phyloP scores from a whole-genome alignment of 37 sponge, comb jelly and placozoan species.

The Amphimedon queenslandica region DNA sequence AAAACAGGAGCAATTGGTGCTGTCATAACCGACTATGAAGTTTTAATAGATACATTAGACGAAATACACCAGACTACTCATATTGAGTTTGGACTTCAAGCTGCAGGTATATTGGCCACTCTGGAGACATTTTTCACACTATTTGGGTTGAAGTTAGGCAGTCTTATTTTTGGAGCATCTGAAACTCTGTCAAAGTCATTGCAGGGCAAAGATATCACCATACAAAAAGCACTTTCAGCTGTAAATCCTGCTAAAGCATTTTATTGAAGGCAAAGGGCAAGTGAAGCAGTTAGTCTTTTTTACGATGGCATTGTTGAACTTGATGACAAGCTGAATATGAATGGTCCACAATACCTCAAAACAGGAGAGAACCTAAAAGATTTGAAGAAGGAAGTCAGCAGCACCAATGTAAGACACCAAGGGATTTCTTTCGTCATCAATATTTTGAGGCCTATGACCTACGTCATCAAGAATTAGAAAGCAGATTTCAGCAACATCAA shows the following conservation, averaged over 20 bases:
- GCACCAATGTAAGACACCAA: slow-evolving; percentile 23
- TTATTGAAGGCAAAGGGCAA: slow-evolving; percentile 29
- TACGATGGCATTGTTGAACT: slow-evolving; percentile 26
- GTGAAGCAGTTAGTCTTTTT: slow-evolving; percentile 18
- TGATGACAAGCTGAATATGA: slow-evolving; percentile 21
- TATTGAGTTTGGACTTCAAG: slow-evolving; percentile 67
- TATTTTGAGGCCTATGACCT: slow-evolving; percentile 46
- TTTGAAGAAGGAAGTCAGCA: slow-evolving; percentile 40
- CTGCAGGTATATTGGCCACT: slow-evolving; percentile 37
- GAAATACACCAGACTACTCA: slow-evolving; percentile 51
- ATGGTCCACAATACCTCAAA: slow-evolving; percentile 37
- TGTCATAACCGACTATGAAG: slow-evolving; percentile 26
- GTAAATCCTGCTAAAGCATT: slow-evolving; percentile 31
- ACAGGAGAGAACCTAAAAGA: slow-evolving; percentile 39
- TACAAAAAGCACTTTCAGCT: slow-evolving; percentile 54
- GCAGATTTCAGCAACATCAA: slow-evolving; percentile 42
- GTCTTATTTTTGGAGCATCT: slow-evolving; percentile 45
- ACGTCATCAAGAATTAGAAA: slow-evolving; percentile 23
- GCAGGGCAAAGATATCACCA: slow-evolving; percentile 41
- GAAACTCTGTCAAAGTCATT: slow-evolving; percentile 39
- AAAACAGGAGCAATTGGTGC: slow-evolving; percentile 45
- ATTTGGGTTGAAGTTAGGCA: slow-evolving; percentile 50
- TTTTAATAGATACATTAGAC: slow-evolving; percentile 37
- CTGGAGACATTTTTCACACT: slow-evolving; percentile 48
- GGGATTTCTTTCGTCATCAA: slow-evolving; percentile 38